These are phyloP conservation scores for Lordiphosa andalusiaca DNA, from an alignment of 2,888 invertebrate species.

Conservation along the genomic window DNA sequence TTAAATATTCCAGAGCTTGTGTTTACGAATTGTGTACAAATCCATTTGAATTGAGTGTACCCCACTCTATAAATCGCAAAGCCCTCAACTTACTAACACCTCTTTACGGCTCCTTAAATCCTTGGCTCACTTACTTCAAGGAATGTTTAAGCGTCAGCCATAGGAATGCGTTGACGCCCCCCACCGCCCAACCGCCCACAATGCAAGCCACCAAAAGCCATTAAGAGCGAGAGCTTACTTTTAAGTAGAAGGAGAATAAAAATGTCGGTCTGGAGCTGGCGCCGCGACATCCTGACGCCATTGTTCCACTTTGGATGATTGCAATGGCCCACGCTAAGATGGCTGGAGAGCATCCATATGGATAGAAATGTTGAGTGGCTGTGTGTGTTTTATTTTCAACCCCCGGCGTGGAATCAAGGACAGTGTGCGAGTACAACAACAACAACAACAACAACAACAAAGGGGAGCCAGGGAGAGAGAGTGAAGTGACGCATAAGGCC, in stretches of 20 bases:
- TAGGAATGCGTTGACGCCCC: too few species aligned
- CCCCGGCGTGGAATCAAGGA: conserved; percentile 52
- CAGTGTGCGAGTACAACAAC: conserved; percentile 36
- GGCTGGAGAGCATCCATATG: conserved; percentile 43
- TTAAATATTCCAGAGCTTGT: too few species aligned
- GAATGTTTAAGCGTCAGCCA: too few species aligned
- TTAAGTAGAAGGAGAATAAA: conserved; percentile 11
- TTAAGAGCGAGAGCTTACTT: conserved; percentile 37
- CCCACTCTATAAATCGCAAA: too few species aligned
- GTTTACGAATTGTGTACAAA: too few species aligned
- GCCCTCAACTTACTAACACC: too few species aligned
- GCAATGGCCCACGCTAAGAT: conserved; percentile 23
- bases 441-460: conserved; percentile 18
- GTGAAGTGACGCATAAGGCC: too few species aligned
- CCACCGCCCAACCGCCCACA: conserved; percentile 29
- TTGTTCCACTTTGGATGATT: conserved; percentile 40
- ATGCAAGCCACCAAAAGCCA: conserved; percentile 51
- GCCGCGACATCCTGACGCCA: conserved; percentile 67
- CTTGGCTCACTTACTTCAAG: conserved; percentile 1
- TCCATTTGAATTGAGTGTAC: too few species aligned
- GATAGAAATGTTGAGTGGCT: conserved; percentile 42
- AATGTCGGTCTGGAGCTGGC: conserved; percentile 43
- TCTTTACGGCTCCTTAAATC: conserved; percentile 6
- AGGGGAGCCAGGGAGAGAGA: conserved; percentile 6
- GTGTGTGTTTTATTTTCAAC: conserved; percentile 40